Percentiles rank a stretch among this genome's conserved stretches.
Evolutionary conservation across 2,113 vertebrate species (phyloP).

Genomic region (Charina bottae): DNA sequence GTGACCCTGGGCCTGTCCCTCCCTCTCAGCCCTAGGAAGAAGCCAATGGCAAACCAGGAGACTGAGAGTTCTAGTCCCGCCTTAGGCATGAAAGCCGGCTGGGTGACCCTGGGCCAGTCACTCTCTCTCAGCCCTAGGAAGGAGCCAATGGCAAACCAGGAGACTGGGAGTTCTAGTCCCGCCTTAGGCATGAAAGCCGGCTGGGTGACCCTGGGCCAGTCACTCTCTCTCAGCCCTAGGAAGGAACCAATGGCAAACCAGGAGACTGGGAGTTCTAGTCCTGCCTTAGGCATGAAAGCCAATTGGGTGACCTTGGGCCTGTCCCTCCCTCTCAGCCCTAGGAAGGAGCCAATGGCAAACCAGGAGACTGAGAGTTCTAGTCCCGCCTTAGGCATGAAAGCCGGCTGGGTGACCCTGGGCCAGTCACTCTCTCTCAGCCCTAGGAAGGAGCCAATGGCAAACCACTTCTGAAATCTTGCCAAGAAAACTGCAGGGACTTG

Average conservation of each 20-base stretch:
- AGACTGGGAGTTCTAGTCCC: background rate
- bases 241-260: background rate
- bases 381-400: background rate
- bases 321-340: background rate
- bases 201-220: background rate
- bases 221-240: background rate
- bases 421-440: background rate
- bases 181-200: background rate
- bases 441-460: background rate
- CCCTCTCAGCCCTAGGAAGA: background rate
- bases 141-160: background rate
- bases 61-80: background rate
- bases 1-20: background rate
- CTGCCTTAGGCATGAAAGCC: background rate
- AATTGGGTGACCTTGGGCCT: background rate
- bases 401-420: background rate
- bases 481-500: background rate
- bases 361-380: background rate
- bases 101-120: background rate
- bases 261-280: background rate
- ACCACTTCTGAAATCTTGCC: background rate
- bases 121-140: background rate
- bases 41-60: background rate
- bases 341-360: background rate
- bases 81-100: background rate